These are phyloP conservation scores for Drosophila sordidula DNA, from an alignment of 2,888 invertebrate genomes.

Conservation along the genomic window DNA sequence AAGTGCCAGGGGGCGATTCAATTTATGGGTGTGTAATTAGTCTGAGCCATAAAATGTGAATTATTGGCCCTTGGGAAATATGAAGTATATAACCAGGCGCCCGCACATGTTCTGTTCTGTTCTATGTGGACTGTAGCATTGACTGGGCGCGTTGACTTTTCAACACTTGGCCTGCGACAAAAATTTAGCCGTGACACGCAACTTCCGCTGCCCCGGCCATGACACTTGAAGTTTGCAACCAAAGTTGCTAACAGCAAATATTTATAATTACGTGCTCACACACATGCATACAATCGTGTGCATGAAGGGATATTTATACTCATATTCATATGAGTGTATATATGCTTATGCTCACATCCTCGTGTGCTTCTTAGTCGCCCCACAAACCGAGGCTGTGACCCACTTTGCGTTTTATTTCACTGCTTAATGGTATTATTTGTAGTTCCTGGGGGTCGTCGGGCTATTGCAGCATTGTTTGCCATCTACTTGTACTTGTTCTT, in stretches of 20 bases:
- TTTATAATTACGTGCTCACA: constrained; percentile 64
- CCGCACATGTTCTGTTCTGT: neutral
- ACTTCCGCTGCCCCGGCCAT: constrained; percentile 65
- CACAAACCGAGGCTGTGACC: constrained; percentile 74
- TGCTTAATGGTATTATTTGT: constrained; percentile 70
- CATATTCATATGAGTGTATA: neutral
- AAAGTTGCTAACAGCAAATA: constrained; percentile 54
- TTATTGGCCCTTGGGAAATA: constrained; percentile 37
- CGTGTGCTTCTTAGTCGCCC: constrained; percentile 17
- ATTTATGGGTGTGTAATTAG: constrained; percentile 67
- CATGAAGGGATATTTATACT: constrained; percentile 14
- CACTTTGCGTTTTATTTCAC: constrained; percentile 71
- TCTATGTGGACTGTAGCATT: constrained; percentile 24
- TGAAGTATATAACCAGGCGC: neutral
- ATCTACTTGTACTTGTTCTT: constrained; percentile 50
- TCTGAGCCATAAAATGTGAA: constrained; percentile 57
- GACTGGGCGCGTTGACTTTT: constrained; percentile 54
- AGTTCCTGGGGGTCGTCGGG: constrained; percentile 34
- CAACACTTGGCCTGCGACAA: constrained; percentile 68
- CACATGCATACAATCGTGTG: neutral
- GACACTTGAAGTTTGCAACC: constrained; percentile 39
- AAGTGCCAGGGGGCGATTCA: constrained; percentile 23
- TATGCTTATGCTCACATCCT: constrained; percentile 19
- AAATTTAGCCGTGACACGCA: constrained; percentile 72
- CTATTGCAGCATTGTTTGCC: constrained; percentile 60